Base-by-base conservation (phyloP, 2,113 vertebrate genomes). In the Micronisus gabar region DNA sequence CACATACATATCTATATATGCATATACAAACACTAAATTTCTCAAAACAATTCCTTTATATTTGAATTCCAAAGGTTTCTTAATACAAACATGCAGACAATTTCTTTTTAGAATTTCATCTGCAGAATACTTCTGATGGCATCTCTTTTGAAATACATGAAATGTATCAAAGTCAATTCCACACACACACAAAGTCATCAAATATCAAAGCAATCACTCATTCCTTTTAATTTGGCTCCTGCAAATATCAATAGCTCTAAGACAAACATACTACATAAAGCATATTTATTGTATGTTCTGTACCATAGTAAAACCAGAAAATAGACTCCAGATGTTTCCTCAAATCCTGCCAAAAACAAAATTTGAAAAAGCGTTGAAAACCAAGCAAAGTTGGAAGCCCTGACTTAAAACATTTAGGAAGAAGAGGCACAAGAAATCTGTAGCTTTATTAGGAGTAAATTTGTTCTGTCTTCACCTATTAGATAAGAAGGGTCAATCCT, bases 391-490 rank as follows among this genome's bases (percentile, higher is more conserved):
- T 53, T 87, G 66, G 66, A 91, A 87, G 62, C 43, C 61, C 48
- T 68, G 32, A 34, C 25, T 45, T 70, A 65, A 86, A 83, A 70
- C 34, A 41, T 21, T 27, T 7, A 91, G 45, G 27, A 41, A 91
- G 71, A 90, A 53, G 81, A 53, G 19, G 41, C 50, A 85, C 36
- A 82, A 65, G 47, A 23, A 73, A 86, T 61, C 58, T 9, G 9
- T 8, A 70, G 62, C 19, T 89, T 79, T 89, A 10, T 75, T 55
- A 93, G 9, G 20, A 90, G 73, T 66, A 83, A 85, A 97, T 97
- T 97, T 97, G 96, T 97, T 97, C 96, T 96, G 97, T 97, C 95
- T 97, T 97, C 96, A 97, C 96, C 96, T 93, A 63, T n/a, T 76
- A 82, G 78, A 70, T 36, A 93, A 96, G 93, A 97, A 95, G 93